Evolutionary conservation across 2,888 invertebrate genomes (phyloP), one percentile per base, ranked within the genome.

Genomic region (Stenichneumon culpator): DNA sequence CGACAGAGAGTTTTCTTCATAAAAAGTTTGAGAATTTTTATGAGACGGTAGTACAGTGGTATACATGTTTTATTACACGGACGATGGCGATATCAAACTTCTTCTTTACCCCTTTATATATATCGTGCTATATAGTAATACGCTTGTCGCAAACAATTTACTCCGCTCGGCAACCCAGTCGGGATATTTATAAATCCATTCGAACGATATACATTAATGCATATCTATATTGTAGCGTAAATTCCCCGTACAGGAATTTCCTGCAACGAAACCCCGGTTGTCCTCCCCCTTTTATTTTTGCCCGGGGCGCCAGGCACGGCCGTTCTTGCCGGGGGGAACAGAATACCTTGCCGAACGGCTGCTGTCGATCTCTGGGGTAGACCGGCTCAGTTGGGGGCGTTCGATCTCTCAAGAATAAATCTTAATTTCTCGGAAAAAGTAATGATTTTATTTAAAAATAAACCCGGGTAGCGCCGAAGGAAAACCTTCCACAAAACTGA

Each of bases 11-110:
- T 73, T 68, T 73, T 65, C 52, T 60, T 82, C 69, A 69, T 78
- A 74, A 82, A 84, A 82, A 84, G 69, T 78, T 77, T 79, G 5
- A 22, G 32, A 68, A 78, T 82, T 82, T 81, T 84, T 79, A 84
- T 82, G 84, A 81, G 84, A 25, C 65, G 52, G 68, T 65, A 16
- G 28, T 63, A 82, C 77, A 60, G 78, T 73, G 67, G 68, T 73
- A 70, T 82, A 67, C 77, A 81, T 78, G 63, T 81, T 78, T 81
- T 78, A 82, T 65, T 47, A 65, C 63, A 44, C 28, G 25, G 54
- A 57, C 47, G 69, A 78, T 54, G 69, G 63, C 63, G 47, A 79
- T 82, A 79, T 54, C n/a, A 50, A 84, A 63, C 50, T 63, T 69
- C 44, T 19, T 69, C 50, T 25, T n/a, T 63, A 22, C 32, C 22